Conservation (phyloP, 1,140 invertebrate species). For the Scylla paramamosain region DNA sequence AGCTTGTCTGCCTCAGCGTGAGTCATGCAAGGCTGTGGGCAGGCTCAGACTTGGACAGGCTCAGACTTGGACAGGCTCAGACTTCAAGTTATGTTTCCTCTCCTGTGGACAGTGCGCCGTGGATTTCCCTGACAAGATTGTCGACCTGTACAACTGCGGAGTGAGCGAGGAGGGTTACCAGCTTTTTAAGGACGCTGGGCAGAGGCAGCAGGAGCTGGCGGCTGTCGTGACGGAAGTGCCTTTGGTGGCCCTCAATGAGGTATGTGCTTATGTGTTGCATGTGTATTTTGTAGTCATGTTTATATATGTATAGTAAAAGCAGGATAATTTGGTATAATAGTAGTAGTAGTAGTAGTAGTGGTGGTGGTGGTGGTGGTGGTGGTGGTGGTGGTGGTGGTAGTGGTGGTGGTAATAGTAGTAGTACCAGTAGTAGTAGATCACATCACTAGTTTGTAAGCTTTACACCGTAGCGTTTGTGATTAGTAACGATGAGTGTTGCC, state of each 20-base stretch:
- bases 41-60: no score
- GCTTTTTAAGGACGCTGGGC: conserved; percentile 17
- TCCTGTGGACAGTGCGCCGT: neutral
- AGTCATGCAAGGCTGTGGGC: no score
- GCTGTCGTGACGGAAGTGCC: neutral
- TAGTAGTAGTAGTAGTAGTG: neutral
- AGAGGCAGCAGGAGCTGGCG: neutral
- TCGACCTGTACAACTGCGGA: neutral
- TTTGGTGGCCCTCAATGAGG: neutral
- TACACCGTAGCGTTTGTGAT: neutral
- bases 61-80: neutral
- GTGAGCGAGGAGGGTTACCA: conserved; percentile 29
- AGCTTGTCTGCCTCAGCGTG: neutral
- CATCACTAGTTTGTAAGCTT: neutral
- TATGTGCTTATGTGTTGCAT: neutral
- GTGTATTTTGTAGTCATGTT: no score
- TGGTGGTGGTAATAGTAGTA: neutral
- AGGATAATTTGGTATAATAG: neutral
- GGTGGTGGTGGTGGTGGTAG: neutral
- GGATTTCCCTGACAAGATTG: neutral
- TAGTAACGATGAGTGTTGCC: neutral
- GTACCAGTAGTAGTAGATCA: neutral
- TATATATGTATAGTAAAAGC: neutral
- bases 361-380: neutral
- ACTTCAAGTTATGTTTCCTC: neutral